Percentiles rank a stretch among this genome's conserved stretches.
Conservation (phyloP, 2,888 invertebrate genomes). For the Anthrax anthrax region DNA sequence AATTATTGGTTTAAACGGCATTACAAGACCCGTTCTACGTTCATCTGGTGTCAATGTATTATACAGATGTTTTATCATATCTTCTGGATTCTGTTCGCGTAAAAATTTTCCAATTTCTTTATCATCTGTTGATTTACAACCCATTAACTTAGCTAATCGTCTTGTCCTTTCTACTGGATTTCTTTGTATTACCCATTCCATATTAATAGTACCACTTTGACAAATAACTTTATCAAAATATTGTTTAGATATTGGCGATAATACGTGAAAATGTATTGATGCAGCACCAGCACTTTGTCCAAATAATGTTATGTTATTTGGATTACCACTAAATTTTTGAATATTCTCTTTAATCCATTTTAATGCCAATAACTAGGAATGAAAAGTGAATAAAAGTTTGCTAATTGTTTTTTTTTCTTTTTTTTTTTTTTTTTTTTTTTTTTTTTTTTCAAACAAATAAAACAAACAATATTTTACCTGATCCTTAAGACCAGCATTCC, state of each 20-base stretch:
- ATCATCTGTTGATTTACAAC: slow-evolving; percentile 23
- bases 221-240: slow-evolving; percentile 41
- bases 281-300: slow-evolving; percentile 32
- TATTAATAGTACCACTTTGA: slow-evolving; percentile 35
- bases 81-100: slow-evolving; percentile 12
- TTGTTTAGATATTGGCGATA: slow-evolving; percentile 27
- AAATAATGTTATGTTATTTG: slow-evolving; percentile 36
- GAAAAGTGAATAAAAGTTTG: slow-evolving; percentile 28
- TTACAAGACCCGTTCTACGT: slow-evolving; percentile 21
- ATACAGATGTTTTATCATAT: slow-evolving; percentile 18
- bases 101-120: slow-evolving; percentile 12
- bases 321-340: slow-evolving; percentile 39
- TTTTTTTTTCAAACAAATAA: too few species aligned
- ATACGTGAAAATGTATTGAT: slow-evolving; percentile 23
- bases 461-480: too few species aligned
- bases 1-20: slow-evolving; percentile 25
- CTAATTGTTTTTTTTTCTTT: too few species aligned
- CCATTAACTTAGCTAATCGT: slow-evolving; percentile 35
- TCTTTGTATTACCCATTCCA: slow-evolving; percentile 22
- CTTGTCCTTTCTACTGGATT: slow-evolving; percentile 36
- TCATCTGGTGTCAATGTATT: slow-evolving; percentile 22
- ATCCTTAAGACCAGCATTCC: slow-evolving; percentile 44
- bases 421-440: too few species aligned
- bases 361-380: slow-evolving; percentile 36
- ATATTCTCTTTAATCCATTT: slow-evolving; percentile 41